phyloP scores from a whole-genome alignment of 2,888 invertebrate genomes.

The Catocala fraxini region DNA sequence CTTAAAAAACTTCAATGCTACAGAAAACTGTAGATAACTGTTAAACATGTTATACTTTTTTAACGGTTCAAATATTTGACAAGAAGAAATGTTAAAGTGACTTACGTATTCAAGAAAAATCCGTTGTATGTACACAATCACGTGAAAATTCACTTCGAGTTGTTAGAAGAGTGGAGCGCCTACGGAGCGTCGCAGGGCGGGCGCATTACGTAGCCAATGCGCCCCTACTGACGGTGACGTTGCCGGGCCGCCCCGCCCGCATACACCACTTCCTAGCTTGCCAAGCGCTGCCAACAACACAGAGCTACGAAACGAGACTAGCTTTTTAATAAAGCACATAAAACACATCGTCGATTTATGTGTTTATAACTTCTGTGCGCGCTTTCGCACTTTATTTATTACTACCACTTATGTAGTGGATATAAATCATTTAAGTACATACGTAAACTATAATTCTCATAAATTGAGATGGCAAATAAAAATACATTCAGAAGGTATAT shows the following conservation, averaged over 20 bases:
- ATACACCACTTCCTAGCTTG: conserved; percentile 53
- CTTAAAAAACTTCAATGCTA: too few species aligned
- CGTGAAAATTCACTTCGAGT: conserved; percentile 51
- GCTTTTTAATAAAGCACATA: conserved; percentile 26
- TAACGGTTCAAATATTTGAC: neutral
- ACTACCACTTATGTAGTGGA: too few species aligned
- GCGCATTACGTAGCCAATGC: conserved; percentile 75
- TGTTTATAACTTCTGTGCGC: conserved; percentile 6
- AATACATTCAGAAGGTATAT: too few species aligned
- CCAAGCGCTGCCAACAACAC: conserved; percentile 36
- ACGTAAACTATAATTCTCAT: too few species aligned
- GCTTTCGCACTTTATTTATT: neutral
- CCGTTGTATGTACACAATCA: conserved; percentile 46
- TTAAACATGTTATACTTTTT: neutral
- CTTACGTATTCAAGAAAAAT: conserved; percentile 44
- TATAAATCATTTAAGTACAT: too few species aligned
- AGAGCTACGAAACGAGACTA: conserved; percentile 44
- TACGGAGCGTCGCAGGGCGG: conserved; percentile 54
- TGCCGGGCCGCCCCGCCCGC: conserved; percentile 51
- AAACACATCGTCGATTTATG: conserved; percentile 22
- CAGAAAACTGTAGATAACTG: too few species aligned
- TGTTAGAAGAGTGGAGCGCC: conserved; percentile 34
- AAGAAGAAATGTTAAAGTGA: conserved; percentile 15
- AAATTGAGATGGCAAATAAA: too few species aligned
- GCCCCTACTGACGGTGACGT: conserved; percentile 71